Conservation (phyloP, 2,113 vertebrate genomes). For the Siphamia tubifer region DNA sequence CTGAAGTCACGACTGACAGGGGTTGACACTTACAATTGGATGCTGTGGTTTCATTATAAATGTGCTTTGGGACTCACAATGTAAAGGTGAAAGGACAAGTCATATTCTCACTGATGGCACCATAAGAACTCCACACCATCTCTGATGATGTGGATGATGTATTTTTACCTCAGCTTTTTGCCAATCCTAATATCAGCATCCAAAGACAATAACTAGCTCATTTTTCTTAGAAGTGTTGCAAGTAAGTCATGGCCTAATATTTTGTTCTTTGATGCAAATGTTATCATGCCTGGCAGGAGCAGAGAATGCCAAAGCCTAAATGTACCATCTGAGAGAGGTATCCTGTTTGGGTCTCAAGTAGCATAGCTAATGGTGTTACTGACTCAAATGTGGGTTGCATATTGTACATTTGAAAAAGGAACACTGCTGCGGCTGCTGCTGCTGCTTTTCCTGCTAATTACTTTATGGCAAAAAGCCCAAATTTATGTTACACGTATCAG, state of each 20-base stretch:
- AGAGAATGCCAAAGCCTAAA: neutral
- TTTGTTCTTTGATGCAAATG: conserved; percentile 5
- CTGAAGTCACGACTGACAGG: neutral
- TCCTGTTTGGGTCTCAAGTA: neutral
- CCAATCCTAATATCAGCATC: neutral
- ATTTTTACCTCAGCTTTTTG: neutral
- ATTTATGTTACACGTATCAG: conserved; percentile 28
- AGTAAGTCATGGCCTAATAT: neutral
- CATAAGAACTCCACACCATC: neutral
- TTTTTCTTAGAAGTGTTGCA: neutral
- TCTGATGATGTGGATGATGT: neutral
- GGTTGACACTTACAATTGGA: neutral
- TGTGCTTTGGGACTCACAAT: conserved; percentile 15
- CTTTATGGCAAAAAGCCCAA: conserved; percentile 24
- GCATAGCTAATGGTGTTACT: conserved; percentile 6
- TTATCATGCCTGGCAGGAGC: neutral
- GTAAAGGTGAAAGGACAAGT: neutral
- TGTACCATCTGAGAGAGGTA: neutral
- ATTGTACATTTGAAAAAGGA: conserved; percentile 8
- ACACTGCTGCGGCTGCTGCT: neutral
- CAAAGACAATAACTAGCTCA: neutral
- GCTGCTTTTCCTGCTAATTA: conserved; percentile 12
- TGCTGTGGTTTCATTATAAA: neutral
- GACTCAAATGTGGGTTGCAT: conserved; percentile 9
- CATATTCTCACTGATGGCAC: neutral